Evolutionary conservation across 2,888 invertebrate species (phyloP).

Genomic region (Chloromyia formosa): DNA sequence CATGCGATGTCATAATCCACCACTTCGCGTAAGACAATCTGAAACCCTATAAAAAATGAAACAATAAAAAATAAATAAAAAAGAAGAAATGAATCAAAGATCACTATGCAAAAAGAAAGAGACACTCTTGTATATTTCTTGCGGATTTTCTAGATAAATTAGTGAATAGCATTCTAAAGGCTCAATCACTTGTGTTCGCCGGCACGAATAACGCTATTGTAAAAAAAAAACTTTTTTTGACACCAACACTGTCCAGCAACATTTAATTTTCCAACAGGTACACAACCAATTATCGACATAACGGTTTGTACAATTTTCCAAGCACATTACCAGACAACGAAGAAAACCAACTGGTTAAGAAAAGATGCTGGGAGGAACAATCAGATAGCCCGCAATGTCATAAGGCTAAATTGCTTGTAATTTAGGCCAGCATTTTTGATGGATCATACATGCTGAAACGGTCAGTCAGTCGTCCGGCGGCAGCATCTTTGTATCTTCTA

Average conservation of each 20-base stretch:
- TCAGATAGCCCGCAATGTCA: not conserved
- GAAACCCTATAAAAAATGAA: too few relatives aligned
- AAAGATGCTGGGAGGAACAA: too few relatives aligned
- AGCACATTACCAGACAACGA: too few relatives aligned
- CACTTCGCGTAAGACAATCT: not conserved
- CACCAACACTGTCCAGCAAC: not conserved
- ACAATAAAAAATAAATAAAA: too few relatives aligned
- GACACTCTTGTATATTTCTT: not conserved
- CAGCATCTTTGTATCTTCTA: too few relatives aligned
- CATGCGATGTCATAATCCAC: too few relatives aligned
- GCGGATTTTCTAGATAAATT: constrained; percentile 22
- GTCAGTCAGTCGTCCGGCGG: too few relatives aligned
- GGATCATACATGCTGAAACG: too few relatives aligned
- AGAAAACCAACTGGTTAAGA: too few relatives aligned
- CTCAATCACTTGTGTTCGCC: constrained; percentile 6
- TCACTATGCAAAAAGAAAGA: too few relatives aligned
- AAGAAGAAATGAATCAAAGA: too few relatives aligned
- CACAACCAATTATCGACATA: constrained; percentile 16
- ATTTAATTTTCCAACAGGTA: constrained; percentile 15
- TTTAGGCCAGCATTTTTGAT: constrained; percentile 7
- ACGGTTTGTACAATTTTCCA: not conserved
- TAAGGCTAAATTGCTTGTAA: constrained; percentile 3
- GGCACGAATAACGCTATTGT: constrained; percentile 9
- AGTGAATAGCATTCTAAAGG: constrained; percentile 6
- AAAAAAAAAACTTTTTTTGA: too few relatives aligned